A percentile compares a stretch with the other conserved stretches of the same genome.
phyloP scores from a whole-genome alignment of 1,140 invertebrate species.

The Rhagoletis pomonella region DNA sequence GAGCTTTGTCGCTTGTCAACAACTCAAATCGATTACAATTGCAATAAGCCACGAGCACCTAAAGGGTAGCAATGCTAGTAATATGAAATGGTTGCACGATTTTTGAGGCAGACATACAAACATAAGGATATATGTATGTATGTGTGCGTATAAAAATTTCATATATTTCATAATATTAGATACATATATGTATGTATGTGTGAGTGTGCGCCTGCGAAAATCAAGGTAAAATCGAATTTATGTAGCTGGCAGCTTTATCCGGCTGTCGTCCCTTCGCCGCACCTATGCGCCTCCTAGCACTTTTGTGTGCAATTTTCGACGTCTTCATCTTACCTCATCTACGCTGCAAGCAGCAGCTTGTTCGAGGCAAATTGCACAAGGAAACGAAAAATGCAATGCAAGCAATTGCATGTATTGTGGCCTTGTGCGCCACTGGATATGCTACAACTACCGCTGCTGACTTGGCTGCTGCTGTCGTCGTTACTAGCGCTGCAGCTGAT shows the following conservation, averaged over 20 bases:
- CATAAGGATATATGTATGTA: not conserved
- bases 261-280: not conserved
- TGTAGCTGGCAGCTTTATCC: slow-evolving; percentile 5
- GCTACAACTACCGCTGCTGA: slow-evolving; percentile 23
- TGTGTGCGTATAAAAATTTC: not conserved
- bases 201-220: not conserved
- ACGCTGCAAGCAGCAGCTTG: not conserved
- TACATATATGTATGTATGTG: not conserved
- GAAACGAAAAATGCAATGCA: slow-evolving; percentile 41
- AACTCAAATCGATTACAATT: slow-evolving; percentile 52
- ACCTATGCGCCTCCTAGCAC: not conserved
- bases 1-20: slow-evolving; percentile 50
- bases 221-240: slow-evolving; percentile 52
- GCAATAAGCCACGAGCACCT: slow-evolving; percentile 50
- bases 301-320: not conserved
- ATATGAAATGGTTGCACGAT: slow-evolving; percentile 9
- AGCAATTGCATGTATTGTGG: slow-evolving; percentile 31
- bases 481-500: not conserved
- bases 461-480: too few relatives aligned
- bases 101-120: too few relatives aligned
- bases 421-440: slow-evolving; percentile 46
- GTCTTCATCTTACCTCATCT: not conserved
- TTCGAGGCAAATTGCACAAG: slow-evolving; percentile 43
- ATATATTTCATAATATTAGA: too few relatives aligned
- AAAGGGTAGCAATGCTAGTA: slow-evolving; percentile 36